Base-by-base conservation (phyloP, 1,140 invertebrate species). In the Drosophila lacteicornis region DNA sequence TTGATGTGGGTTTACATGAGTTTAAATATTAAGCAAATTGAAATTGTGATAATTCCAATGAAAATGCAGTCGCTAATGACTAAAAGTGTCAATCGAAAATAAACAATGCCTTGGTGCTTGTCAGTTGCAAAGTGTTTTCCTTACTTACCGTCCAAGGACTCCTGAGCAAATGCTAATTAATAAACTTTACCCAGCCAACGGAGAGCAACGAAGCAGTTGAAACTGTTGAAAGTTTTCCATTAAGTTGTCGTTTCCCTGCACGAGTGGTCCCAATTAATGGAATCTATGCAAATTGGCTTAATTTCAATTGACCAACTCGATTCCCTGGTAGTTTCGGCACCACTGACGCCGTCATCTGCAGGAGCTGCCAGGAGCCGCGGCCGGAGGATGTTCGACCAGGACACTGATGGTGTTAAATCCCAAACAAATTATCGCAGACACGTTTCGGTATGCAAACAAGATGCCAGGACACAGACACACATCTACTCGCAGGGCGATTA, bases 381-480 rank as follows among this genome's bases (percentile, higher is more conserved):
- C 5, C n/a, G 15, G 19, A 49, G 55, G 13, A 45, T 30, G 9
- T 33, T 36, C 33, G 27, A 25, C 42, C 15, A 8, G 56, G 4
- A 46, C 46, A 50, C 56, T 42, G 45, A 25, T 59, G 49, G 42
- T 42, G 38, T 55, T 77, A 75, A 87, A 84, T 79, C 85, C 85
- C 69, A 68, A 71, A 79, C 46, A 82, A 75, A 87, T 90, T 84
- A 88, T 61, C 75, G 56, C 65, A 49, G 84, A 84, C 84, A 87
- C 84, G 84, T 67, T 58, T 63, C 55, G 43, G 58, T 53, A 51
- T 62, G 58, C 58, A 53, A 76, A 73, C 55, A 80, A 69, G 49
- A 55, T 47, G 33, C 62, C 63, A 27, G 43, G 19, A 49, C 61
- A 42, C 25, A 27, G 38, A 27, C 45, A 59, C 46, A 70, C 63